Base-by-base conservation (phyloP, 2,888 invertebrate species). In the Carterocephalus palaemon region DNA sequence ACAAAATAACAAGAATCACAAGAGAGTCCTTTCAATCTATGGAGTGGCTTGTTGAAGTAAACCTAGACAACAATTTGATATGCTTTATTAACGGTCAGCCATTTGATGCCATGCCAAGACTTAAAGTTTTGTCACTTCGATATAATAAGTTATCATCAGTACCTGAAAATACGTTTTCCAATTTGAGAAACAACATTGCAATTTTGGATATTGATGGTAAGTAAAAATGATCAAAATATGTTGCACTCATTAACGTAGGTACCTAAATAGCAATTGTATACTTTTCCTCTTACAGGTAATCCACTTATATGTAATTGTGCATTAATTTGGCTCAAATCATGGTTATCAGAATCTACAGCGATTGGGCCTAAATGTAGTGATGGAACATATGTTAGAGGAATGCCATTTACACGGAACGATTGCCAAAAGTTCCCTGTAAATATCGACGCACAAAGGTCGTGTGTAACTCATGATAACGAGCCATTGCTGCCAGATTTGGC, bases 1-100 rank as follows among this genome's bases (percentile, higher is more conserved):
- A 97, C 68, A 90, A 89, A 49, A 80, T 96, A 13, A 88, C 89
- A 12, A 89, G 89, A 58, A 88, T 96, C 22, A 89, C 91, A n/a
- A 90, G 90, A 52, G 88, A 94, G 56, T 89, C 90, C 0, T 83
- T 90, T 53, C 90, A 92, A 49, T 89, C 91, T 40, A 91, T 96
- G 89, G 94, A 94, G 67, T 95, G 95, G 92, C 81, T 96, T 40
- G 94, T 96, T 0, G 95, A 96, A 69, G 74, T 96, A 3, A 93
- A 93, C 86, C 89, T 96, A 83, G 95, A 95, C 68, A 92, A 93
- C 72, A 96, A 96, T 78, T 87, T 90, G 49, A 92, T 96, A 59
- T 96, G 96, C 67, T 89, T 90, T 33, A 92, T 96, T 38, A 90
- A 92, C 60, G 94, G 93, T 2, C 89, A 92, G 16, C 94, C 95